phyloP scores from a whole-genome alignment of 2,888 invertebrate species.

The Phlogophora meticulosa region DNA sequence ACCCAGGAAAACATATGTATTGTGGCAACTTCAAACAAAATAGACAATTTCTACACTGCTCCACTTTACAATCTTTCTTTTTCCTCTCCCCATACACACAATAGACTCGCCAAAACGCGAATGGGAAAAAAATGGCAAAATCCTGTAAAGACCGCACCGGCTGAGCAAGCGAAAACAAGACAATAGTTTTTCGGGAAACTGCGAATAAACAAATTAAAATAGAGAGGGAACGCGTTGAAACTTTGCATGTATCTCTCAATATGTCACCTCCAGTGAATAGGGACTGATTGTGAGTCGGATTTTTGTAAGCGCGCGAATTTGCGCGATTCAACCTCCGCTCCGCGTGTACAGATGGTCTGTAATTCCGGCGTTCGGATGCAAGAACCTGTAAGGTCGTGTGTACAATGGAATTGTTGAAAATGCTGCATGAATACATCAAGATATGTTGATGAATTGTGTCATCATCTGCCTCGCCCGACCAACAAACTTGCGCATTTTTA shows the following conservation, averaged over 20 bases:
- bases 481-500: no score
- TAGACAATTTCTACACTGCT: not conserved
- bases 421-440: not conserved
- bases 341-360: conserved; percentile 69
- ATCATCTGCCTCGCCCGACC: no score
- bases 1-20: not conserved
- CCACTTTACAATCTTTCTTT: not conserved
- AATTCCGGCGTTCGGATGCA: conserved; percentile 69
- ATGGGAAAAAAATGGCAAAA: conserved; percentile 22
- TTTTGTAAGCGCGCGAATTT: conserved; percentile 77
- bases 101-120: conserved; percentile 35
- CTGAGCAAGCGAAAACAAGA: conserved; percentile 43
- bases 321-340: conserved; percentile 71
- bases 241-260: conserved; percentile 61
- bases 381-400: conserved; percentile 56
- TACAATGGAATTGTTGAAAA: conserved; percentile 17
- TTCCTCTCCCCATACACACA: not conserved
- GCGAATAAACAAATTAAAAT: conserved; percentile 66
- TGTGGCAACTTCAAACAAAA: conserved; percentile 7
- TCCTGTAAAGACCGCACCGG: conserved; percentile 32
- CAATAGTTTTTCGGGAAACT: conserved; percentile 57
- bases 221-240: conserved; percentile 43
- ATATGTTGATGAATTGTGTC: not conserved
- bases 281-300: conserved; percentile 78
- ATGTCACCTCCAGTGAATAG: conserved; percentile 72